Evolutionary conservation across 2,888 invertebrate genomes (phyloP), one percentile per base, ranked within the genome.

Genomic region (Aplocera efformata): DNA sequence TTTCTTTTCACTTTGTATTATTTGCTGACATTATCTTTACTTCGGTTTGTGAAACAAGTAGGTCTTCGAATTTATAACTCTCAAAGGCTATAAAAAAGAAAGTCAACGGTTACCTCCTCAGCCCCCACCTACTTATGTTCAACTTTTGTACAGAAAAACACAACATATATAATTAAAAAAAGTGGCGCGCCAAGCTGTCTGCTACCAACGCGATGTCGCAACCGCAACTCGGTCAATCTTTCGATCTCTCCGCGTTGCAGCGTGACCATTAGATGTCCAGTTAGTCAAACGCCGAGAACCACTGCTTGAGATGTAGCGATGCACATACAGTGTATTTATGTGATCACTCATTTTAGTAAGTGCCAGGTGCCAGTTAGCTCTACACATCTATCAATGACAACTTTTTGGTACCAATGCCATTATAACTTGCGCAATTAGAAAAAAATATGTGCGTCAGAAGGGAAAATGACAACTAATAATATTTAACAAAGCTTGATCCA

Each of bases 151-250:
- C 67, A 69, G 66, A 70, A 72, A 67, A 72, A 75, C 58, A 67
- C 69, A 73, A 67, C 57, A 67, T 44, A n/a, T n/a, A 42, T 48
- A 42, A 43, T 74, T 61, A 64, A 70, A 76, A 80, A 82, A 83
- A 79, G 76, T 79, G 76, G 80, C 84, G 85, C 85, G 85, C 85
- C 85, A 85, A 75, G 85, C 85, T 72, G 85, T 86, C 85, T 85
- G 82, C 68, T 67, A 63, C 65, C 61, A 62, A 53, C 59, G 60
- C 53, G 58, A 56, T 70, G 75, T 68, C 67, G 71, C 66, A 69
- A 74, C 57, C 58, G 50, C 55, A 53, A 53, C 55, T 63, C 63
- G 65, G 58, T 50, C 62, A 58, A 22, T 22, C 22, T 22, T 24
- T 21, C 60, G 63, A 56, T 46, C 48, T 53, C 56, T 61, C 60